phyloP scores from a whole-genome alignment of 1,140 invertebrate genomes.

The Bombus vancouverensis region DNA sequence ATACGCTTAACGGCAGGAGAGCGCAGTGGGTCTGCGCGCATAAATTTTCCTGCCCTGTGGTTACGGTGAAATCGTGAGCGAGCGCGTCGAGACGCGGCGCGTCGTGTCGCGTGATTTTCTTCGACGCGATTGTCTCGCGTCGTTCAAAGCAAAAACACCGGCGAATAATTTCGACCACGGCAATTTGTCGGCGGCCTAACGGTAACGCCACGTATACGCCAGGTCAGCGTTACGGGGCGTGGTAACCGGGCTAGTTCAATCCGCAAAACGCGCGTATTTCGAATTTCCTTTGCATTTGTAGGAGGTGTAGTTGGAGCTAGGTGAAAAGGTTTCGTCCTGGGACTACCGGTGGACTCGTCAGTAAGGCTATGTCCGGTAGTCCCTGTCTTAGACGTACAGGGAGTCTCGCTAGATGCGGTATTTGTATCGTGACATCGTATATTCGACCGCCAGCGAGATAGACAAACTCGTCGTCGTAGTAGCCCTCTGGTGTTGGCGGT shows the following conservation, averaged over 20 bases:
- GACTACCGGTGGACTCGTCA: no score
- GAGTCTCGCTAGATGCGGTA: no score
- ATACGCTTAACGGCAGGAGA: slow-evolving; percentile 21
- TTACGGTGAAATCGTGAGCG: slow-evolving; percentile 50
- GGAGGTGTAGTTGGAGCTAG: no score
- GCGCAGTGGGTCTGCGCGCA: slow-evolving; percentile 23
- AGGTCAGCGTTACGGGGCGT: slow-evolving; percentile 21
- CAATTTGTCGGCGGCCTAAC: slow-evolving; percentile 29
- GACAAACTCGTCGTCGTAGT: no score
- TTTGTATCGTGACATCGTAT: no score
- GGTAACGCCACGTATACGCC: slow-evolving; percentile 28
- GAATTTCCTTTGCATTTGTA: no score
- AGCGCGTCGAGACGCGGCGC: background rate
- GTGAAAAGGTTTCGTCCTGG: no score
- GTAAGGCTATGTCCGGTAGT: no score
- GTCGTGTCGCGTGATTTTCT: slow-evolving; percentile 25
- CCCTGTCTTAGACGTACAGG: no score
- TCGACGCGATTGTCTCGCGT: slow-evolving; percentile 36
- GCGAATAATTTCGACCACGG: slow-evolving; percentile 29
- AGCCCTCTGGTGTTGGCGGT: no score
- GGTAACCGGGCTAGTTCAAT: background rate
- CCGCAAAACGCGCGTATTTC: background rate
- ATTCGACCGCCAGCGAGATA: no score
- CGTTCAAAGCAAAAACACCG: background rate
- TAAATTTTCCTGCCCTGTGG: slow-evolving; percentile 59